phyloP scores from a whole-genome alignment of 2,888 invertebrate genomes.

The Xestoiulus laeticollis region DNA sequence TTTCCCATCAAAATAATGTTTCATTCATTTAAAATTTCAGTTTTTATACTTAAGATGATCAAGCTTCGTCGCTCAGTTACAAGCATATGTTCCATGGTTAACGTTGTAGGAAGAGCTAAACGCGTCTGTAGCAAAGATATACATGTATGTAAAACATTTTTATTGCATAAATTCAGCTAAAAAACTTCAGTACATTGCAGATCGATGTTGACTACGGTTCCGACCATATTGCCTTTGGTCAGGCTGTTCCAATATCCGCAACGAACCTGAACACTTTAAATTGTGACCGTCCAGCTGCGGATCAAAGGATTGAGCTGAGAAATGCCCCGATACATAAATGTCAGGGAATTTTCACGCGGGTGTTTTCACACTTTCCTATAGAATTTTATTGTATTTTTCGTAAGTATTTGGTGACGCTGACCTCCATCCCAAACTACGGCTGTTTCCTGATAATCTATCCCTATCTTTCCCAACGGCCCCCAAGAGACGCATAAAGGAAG shows the following conservation, averaged over 20 bases:
- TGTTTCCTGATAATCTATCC: slow-evolving; percentile 42
- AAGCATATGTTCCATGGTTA: no score
- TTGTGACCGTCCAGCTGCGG: background rate
- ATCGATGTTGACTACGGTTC: no score
- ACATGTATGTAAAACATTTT: no score
- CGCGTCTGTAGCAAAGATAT: no score
- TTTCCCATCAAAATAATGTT: no score
- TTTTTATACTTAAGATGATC: no score
- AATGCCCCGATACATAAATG: background rate
- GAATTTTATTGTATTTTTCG: slow-evolving; percentile 30
- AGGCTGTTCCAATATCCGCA: background rate
- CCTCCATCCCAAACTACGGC: slow-evolving; percentile 29
- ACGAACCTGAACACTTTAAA: background rate
- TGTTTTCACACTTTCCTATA: background rate
- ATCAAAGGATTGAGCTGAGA: background rate
- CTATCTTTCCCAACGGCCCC: slow-evolving; percentile 44
- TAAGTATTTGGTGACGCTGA: slow-evolving; percentile 30
- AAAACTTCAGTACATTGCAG: no score
- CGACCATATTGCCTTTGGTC: background rate
- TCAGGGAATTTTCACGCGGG: background rate
- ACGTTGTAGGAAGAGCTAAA: no score
- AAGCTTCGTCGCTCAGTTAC: no score
- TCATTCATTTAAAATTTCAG: no score
- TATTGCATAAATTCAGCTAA: background rate
- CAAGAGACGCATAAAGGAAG: slow-evolving; percentile 46